Conservation (phyloP, 53 echinoderm and acorn worm genomes). For the Zoroaster sp. region DNA sequence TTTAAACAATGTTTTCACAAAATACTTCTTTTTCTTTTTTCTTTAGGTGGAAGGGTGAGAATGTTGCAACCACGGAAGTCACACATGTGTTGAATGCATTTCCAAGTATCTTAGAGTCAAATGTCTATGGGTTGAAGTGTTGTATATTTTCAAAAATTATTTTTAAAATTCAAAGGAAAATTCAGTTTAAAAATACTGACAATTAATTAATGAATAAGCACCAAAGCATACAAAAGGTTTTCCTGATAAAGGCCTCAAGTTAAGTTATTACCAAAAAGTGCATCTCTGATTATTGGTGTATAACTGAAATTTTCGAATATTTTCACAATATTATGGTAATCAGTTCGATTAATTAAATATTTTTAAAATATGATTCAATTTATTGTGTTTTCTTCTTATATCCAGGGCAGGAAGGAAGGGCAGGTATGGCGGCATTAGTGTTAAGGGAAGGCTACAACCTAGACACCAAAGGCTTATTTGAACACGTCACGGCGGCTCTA, state of each 20-base stretch:
- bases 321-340: not conserved
- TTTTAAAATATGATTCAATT: too few relatives aligned
- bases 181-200: not conserved
- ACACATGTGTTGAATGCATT: conserved; percentile 13
- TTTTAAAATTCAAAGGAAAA: not conserved
- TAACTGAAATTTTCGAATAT: too few relatives aligned
- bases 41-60: conserved; percentile 84
- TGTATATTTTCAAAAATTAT: conserved; percentile 4
- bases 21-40: not conserved
- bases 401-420: conserved; percentile 62
- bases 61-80: conserved; percentile 78
- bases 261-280: not conserved
- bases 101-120: conserved; percentile 58
- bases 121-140: conserved; percentile 73
- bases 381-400: not conserved
- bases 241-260: not conserved
- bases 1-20: not conserved
- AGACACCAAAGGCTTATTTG: conserved; percentile 60
- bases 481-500: conserved; percentile 60
- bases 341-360: not conserved
- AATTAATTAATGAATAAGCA: not conserved
- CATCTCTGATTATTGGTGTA: not conserved
- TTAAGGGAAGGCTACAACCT: conserved; percentile 41
- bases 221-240: too few relatives aligned
- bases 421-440: conserved; percentile 89